phyloP scores from a whole-genome alignment of 2,113 vertebrate genomes.

The Brachyistius frenatus region DNA sequence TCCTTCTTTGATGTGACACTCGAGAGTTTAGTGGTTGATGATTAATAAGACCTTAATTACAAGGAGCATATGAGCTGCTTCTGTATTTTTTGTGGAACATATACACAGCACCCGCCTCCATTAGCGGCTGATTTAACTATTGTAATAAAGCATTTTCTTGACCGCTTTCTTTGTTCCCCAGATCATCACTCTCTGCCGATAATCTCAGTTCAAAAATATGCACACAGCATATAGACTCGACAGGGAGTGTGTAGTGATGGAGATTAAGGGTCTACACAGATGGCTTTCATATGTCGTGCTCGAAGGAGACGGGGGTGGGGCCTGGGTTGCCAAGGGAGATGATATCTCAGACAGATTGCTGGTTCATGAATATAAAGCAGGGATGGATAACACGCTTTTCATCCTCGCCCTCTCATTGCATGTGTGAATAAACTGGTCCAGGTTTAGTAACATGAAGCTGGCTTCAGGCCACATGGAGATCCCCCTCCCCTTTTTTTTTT shows the following conservation, averaged over 20 bases:
- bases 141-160: conserved; percentile 17
- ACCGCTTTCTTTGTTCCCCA: conserved; percentile 58
- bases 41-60: conserved; percentile 26
- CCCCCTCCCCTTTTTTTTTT: neutral
- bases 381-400: conserved; percentile 65
- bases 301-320: conserved; percentile 77
- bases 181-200: conserved; percentile 34
- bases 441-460: conserved; percentile 58
- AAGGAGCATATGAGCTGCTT: neutral
- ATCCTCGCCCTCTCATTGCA: conserved; percentile 29
- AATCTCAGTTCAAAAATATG: conserved; percentile 40
- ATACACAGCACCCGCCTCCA: neutral
- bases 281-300: conserved; percentile 80
- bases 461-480: conserved; percentile 62
- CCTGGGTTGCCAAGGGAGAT: conserved; percentile 73
- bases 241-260: conserved; percentile 52
- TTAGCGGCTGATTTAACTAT: conserved; percentile 27
- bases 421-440: conserved; percentile 60
- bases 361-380: conserved; percentile 83
- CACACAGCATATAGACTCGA: conserved; percentile 47
- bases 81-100: conserved; percentile 4
- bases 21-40: conserved; percentile 16
- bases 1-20: conserved; percentile 31
- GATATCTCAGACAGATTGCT: conserved; percentile 64
- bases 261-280: conserved; percentile 81